Base-by-base conservation (phyloP, 2,888 invertebrate genomes). In the Siphlonurus alternatus region DNA sequence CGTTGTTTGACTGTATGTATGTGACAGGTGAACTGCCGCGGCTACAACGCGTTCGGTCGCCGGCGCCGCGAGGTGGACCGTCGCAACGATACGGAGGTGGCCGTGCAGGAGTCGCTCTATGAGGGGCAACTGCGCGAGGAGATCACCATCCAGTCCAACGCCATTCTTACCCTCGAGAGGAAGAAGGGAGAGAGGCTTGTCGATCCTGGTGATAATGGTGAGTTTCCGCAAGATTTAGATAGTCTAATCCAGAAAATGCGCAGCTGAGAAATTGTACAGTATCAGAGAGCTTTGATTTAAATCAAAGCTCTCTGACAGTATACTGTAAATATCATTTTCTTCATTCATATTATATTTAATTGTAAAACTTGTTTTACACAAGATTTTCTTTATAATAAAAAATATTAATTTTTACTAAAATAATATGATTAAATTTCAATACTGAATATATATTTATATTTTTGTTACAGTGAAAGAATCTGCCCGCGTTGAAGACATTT, bases 61-160 rank as follows among this genome's bases (percentile, higher is more conserved):
- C 83, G 89, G 70, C 84, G 85, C 73, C 74, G 78, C 82, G 74
- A 74, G 64, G 68, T 75, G 22, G 73, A 74, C 65, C 25, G 61
- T 59, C 65, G 56, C 54, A 80, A 80, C 70, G 77, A 80, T 68
- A 83, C 85, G 51, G 83, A 83, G 64, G 76, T 84, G 64, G 82
- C 84, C 51, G 72, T 82, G 61, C 76, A 79, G 65, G 82, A 81
- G 62, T 77, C 80, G 67, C 76, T 79, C 63, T 76, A 83, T 66
- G 85, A 87, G 72, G 93, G 93, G 68, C 89, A 90, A 76, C 80
- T 92, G 69, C 83, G 93, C 72, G 93, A 94, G 80, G 94, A 94
- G 80, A 93, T 94, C 70, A 90, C 89, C 59, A 93, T 94, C 67
- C 87, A 89, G 73, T 94, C 93, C 65, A 94, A 94, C 77, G 88